Evolutionary conservation across 2,888 invertebrate species (phyloP).

Genomic region (Cephus pulcher): DNA sequence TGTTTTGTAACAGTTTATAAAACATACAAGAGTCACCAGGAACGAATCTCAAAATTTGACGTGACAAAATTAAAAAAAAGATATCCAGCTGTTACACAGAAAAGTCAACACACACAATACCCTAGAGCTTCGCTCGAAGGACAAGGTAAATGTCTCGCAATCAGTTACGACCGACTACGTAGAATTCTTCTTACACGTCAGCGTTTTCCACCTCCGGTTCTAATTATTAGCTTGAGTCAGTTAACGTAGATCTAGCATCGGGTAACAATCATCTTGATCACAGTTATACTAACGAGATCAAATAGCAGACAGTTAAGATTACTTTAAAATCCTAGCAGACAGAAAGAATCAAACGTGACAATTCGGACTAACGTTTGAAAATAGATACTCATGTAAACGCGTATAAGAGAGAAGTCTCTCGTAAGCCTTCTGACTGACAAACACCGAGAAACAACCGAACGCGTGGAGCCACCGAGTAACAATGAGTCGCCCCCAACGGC

Average conservation of each 20-base stretch:
- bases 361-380: not conserved
- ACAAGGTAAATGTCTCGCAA: not conserved
- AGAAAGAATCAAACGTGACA: not conserved
- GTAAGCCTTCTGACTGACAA: not conserved
- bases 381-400: not conserved
- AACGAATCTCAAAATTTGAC: not conserved
- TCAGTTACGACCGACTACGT: not conserved
- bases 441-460: not conserved
- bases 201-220: not conserved
- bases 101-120: not conserved
- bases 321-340: not conserved
- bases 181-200: not conserved
- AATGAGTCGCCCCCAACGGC: not conserved
- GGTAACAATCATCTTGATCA: not conserved
- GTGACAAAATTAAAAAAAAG: not conserved
- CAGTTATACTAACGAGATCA: not conserved
- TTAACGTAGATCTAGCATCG: not conserved
- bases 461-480: not conserved
- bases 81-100: not conserved
- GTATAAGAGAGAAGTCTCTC: not conserved
- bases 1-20: not conserved
- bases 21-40: not conserved
- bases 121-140: not conserved
- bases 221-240: not conserved
- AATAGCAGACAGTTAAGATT: not conserved